Conservation (phyloP, 2,888 invertebrate species). For the Tinea pellionella region DNA sequence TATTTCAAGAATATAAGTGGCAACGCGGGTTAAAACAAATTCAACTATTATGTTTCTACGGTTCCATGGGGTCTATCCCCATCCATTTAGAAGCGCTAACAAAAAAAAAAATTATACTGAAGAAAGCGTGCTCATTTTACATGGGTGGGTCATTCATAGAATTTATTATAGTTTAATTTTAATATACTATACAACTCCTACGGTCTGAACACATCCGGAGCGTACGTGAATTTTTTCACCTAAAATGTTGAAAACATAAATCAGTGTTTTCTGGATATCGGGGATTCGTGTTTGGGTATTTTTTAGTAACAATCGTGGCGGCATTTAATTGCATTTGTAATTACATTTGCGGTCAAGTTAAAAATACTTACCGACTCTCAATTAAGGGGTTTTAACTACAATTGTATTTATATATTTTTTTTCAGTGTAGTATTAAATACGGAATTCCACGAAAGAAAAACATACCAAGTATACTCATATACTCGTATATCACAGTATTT, state of each 20-base stretch:
- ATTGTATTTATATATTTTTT: not conserved
- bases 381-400: not conserved
- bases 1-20: too few relatives aligned
- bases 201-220: not conserved
- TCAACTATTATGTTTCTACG: too few relatives aligned
- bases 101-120: too few relatives aligned
- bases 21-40: too few relatives aligned
- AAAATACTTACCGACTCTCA: conserved; percentile 6
- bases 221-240: not conserved
- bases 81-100: too few relatives aligned
- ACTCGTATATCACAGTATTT: too few relatives aligned
- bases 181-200: not conserved
- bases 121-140: too few relatives aligned
- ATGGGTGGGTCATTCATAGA: too few relatives aligned
- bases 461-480: too few relatives aligned
- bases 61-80: too few relatives aligned
- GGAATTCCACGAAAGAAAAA: too few relatives aligned
- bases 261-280: conserved; percentile 13
- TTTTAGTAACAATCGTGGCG: not conserved
- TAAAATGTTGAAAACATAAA: not conserved
- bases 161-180: too few relatives aligned
- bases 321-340: conserved; percentile 10
- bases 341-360: not conserved
- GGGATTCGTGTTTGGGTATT: conserved; percentile 11
- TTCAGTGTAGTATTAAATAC: not conserved